Evolutionary conservation across 2,113 vertebrate species (phyloP).

Genomic region (Heterotilapia buettikoferi): DNA sequence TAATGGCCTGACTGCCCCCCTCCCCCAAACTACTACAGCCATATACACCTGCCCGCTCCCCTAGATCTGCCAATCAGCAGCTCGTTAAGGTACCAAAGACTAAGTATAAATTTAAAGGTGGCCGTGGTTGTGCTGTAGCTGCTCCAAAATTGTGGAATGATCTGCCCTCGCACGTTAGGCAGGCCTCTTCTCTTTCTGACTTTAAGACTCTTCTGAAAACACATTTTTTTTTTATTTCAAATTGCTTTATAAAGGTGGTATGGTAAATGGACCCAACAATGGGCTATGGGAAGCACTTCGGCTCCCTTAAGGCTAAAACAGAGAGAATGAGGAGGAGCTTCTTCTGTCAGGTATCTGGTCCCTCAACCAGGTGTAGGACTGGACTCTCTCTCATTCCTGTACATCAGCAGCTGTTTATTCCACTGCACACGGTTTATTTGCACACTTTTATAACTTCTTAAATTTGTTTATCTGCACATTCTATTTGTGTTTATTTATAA

Average conservation of each 20-base stretch:
- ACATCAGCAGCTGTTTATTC: not conserved
- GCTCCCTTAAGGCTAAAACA: not conserved
- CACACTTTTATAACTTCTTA: not conserved
- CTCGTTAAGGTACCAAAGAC: not conserved
- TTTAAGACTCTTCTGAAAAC: not conserved
- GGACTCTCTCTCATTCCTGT: not conserved
- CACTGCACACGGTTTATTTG: not conserved
- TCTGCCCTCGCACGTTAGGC: not conserved
- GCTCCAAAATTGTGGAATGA: not conserved
- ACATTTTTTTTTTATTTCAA: not conserved
- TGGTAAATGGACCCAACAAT: not conserved
- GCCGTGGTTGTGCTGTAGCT: not conserved
- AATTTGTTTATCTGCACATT: not conserved
- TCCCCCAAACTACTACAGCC: not conserved
- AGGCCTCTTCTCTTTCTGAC: not conserved
- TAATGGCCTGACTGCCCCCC: not conserved
- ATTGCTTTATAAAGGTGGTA: not conserved
- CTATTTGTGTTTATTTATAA: not conserved
- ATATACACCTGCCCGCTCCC: not conserved
- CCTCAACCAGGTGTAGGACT: not conserved
- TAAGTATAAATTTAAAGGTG: not conserved
- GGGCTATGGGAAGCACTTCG: not conserved
- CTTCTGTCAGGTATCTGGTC: not conserved
- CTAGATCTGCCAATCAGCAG: not conserved
- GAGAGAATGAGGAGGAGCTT: not conserved